Conservation (phyloP, 2,797 vertebrate species). For the Ceryle rudis region DNA sequence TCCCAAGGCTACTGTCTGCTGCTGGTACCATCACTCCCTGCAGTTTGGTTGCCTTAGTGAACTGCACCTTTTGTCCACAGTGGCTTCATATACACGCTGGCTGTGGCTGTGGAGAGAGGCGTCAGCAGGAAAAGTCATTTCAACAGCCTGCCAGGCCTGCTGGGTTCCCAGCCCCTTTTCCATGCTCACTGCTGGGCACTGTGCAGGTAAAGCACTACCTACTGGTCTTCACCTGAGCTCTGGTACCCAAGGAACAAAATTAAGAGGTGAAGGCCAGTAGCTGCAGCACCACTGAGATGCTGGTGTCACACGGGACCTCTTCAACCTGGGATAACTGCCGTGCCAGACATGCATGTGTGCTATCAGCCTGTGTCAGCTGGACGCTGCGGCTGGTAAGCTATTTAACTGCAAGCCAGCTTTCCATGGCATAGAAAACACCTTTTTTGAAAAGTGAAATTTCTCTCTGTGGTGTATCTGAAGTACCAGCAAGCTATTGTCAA, state of each 20-base stretch:
- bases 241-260: background rate
- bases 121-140: background rate
- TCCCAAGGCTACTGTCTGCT: background rate
- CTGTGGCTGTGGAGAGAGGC: background rate
- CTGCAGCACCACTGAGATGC: background rate
- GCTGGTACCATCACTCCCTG: background rate
- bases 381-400: background rate
- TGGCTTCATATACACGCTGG: background rate
- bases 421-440: background rate
- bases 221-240: background rate
- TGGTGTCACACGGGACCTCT: background rate
- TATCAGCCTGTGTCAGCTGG: background rate
- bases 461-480: background rate
- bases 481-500: background rate
- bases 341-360: accelerated
- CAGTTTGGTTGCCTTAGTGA: background rate
- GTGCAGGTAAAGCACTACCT: background rate
- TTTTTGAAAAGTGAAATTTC: background rate
- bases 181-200: accelerated
- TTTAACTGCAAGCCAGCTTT: background rate
- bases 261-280: background rate
- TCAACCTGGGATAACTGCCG: background rate
- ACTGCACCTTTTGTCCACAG: background rate
- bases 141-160: background rate
- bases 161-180: background rate